phyloP scores from a whole-genome alignment of 2,888 invertebrate species.

The Rotaria magnacalcarata region DNA sequence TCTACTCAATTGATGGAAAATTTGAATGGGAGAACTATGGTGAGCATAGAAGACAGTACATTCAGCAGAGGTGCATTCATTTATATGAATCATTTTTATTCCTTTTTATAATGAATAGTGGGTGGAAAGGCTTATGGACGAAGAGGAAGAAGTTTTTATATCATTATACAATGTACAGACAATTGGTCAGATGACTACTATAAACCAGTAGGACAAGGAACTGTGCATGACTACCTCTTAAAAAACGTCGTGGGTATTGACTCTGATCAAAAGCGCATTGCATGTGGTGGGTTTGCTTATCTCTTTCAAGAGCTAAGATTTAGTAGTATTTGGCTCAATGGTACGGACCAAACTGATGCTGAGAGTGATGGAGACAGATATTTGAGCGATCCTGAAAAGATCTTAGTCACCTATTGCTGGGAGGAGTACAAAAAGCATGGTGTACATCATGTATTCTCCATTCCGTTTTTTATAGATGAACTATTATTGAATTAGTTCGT shows the following conservation, averaged over 20 bases:
- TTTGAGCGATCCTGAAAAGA: not conserved
- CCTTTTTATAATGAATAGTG: not conserved
- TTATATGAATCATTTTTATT: not conserved
- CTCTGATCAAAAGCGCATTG: not conserved
- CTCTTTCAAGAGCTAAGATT: not conserved
- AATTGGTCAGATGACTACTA: not conserved
- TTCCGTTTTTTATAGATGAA: too few species aligned
- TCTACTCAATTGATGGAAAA: not conserved
- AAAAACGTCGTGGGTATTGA: not conserved
- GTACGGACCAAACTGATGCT: not conserved
- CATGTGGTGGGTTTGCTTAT: not conserved
- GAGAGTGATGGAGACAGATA: not conserved
- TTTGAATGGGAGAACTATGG: not conserved
- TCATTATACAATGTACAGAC: not conserved
- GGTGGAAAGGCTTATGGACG: not conserved
- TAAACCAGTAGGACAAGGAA: not conserved
- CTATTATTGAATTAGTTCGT: too few species aligned
- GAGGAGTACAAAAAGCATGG: not conserved
- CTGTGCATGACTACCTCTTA: not conserved
- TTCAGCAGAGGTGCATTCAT: not conserved
- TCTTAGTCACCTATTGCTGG: not conserved
- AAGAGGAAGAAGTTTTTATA: not conserved
- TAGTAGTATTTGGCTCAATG: not conserved
- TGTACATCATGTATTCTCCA: not conserved
- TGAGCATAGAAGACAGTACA: not conserved